Conservation (phyloP, 2,888 invertebrate species). For the Schizaphis graminum region DNA sequence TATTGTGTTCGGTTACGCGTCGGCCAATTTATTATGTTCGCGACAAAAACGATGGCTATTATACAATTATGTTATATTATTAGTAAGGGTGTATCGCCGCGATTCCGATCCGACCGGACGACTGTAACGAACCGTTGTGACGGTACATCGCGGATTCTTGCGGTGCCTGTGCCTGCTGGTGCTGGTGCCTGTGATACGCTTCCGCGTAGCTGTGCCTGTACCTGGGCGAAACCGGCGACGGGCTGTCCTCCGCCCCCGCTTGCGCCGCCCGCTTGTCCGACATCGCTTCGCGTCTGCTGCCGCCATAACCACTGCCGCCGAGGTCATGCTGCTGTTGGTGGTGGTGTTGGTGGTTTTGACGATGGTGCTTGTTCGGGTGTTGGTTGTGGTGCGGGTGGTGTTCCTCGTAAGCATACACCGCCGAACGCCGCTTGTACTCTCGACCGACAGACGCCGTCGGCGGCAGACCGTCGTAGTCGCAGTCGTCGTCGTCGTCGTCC, state of each 20-base stretch:
- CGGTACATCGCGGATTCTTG: constrained; percentile 68
- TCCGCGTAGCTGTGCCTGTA: constrained; percentile 79
- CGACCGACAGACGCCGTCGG: not conserved
- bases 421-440: constrained; percentile 49
- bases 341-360: not conserved
- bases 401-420: constrained; percentile 50
- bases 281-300: constrained; percentile 20
- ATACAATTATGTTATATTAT: not conserved
- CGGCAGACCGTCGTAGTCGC: not conserved
- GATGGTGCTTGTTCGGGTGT: not conserved
- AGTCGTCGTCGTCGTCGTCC: not conserved
- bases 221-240: constrained; percentile 67
- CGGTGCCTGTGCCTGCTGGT: constrained; percentile 61
- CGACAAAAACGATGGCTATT: not conserved
- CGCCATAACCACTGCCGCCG: constrained; percentile 19
- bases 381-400: not conserved
- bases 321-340: not conserved
- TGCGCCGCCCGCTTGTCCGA: constrained; percentile 26
- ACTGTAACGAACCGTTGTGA: constrained; percentile 68
- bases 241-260: constrained; percentile 67
- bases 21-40: not conserved
- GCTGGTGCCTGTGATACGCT: constrained; percentile 70
- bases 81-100: constrained; percentile 69
- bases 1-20: not conserved
- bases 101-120: constrained; percentile 69